Evolutionary conservation across 1,140 invertebrate species (phyloP).

Genomic region (Eupeodes corollae): DNA sequence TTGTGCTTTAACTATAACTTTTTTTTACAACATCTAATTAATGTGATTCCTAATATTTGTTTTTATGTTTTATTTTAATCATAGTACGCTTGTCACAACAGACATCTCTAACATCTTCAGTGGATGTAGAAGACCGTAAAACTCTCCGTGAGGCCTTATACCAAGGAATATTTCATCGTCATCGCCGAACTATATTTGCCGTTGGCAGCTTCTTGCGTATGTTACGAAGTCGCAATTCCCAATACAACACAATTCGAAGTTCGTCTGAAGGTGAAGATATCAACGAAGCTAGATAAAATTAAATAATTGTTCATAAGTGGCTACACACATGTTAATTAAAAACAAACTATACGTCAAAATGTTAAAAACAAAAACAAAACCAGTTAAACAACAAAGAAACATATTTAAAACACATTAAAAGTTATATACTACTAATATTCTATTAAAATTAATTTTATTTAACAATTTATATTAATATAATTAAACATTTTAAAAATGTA

Average conservation of each 20-base stretch:
- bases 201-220: constrained; percentile 68
- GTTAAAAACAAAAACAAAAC: too few species aligned
- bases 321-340: too few species aligned
- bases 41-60: background rate
- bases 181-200: constrained; percentile 65
- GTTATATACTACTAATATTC: too few species aligned
- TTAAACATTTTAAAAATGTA: too few species aligned
- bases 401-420: too few species aligned
- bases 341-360: too few species aligned
- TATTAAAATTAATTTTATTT: too few species aligned
- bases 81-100: constrained; percentile 34
- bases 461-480: too few species aligned
- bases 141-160: constrained; percentile 60
- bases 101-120: constrained; percentile 34
- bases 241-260: constrained; percentile 61
- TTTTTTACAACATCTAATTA: too few species aligned
- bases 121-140: constrained; percentile 36
- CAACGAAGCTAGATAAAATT: constrained; percentile 37
- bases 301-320: background rate
- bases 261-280: constrained; percentile 36
- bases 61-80: constrained; percentile 9
- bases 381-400: too few species aligned
- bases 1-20: too few species aligned
- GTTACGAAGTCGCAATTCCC: constrained; percentile 65
- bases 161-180: constrained; percentile 67